Percentiles rank a stretch among this genome's conserved stretches.
phyloP scores from a whole-genome alignment of 2,888 invertebrate species.

The Quadroppia sp. region DNA sequence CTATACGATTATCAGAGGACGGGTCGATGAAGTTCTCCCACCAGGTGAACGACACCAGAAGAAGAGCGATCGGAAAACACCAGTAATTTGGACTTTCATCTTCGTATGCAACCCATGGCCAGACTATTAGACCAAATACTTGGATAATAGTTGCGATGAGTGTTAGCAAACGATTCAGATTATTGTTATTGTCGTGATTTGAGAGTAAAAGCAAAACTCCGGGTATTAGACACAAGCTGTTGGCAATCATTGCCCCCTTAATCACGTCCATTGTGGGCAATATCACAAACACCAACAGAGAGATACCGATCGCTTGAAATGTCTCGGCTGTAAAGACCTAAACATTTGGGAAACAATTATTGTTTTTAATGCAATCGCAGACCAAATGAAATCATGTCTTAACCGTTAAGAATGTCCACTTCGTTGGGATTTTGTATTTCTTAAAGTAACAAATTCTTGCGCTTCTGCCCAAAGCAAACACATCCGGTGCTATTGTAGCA shows the following conservation, averaged over 20 bases:
- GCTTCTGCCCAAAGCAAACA: conserved; percentile 49
- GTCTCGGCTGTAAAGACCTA: conserved; percentile 33
- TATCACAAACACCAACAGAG: conserved; percentile 56
- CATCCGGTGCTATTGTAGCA: conserved; percentile 50
- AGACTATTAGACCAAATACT: neutral
- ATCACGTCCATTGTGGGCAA: conserved; percentile 56
- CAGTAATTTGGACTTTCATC: neutral
- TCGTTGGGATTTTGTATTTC: conserved; percentile 45
- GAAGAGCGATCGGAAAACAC: conserved; percentile 31
- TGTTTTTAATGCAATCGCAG: neutral
- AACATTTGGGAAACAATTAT: neutral
- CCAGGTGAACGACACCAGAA: conserved; percentile 36
- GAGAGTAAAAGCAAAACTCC: conserved; percentile 61
- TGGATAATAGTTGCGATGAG: conserved; percentile 3
- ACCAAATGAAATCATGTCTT: neutral
- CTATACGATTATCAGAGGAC: neutral
- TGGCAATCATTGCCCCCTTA: conserved; percentile 56
- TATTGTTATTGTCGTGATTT: neutral
- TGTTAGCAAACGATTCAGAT: neutral
- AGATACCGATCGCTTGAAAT: conserved; percentile 54
- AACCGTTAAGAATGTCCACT: conserved; percentile 44
- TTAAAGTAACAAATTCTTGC: conserved; percentile 50
- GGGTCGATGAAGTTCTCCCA: conserved; percentile 40
- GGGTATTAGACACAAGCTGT: conserved; percentile 56
- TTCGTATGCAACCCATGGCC: conserved; percentile 25